phyloP scores from a whole-genome alignment of 30 jellyfish, hydroid and myxozoan genomes.

The Chrysaora quinquecirrha region DNA sequence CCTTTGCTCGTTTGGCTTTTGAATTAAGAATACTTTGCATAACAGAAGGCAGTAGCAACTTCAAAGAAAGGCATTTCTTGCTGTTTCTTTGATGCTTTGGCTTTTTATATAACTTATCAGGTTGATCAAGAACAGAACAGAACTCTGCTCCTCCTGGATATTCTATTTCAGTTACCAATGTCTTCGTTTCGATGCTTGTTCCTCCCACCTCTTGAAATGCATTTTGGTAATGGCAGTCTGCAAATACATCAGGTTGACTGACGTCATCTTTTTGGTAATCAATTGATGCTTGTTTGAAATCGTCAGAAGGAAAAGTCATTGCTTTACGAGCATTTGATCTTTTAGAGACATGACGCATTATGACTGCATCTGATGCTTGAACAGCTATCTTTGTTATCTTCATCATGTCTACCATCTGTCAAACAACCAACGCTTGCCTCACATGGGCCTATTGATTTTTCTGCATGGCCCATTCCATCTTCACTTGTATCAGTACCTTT shows the following conservation, averaged over 20 bases:
- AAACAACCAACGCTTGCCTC: too few relatives aligned
- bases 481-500: neutral
- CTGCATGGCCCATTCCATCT: too few relatives aligned
- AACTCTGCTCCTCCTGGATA: neutral
- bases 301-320: constrained; percentile 43
- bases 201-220: constrained; percentile 66
- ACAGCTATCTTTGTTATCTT: too few relatives aligned
- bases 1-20: constrained; percentile 31
- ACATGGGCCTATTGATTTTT: too few relatives aligned
- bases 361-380: neutral
- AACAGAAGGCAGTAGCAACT: constrained; percentile 37
- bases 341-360: neutral
- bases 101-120: neutral
- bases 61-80: constrained; percentile 35
- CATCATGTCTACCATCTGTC: too few relatives aligned
- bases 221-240: constrained; percentile 61
- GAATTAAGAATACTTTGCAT: constrained; percentile 41
- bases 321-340: constrained; percentile 8
- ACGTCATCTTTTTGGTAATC: constrained; percentile 12
- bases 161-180: neutral
- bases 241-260: constrained; percentile 36
- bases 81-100: constrained; percentile 1
- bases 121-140: neutral
- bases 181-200: neutral
- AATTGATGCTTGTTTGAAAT: constrained; percentile 23